Evolutionary conservation across 1,140 invertebrate species (phyloP).

Genomic region (Limonius californicus): DNA sequence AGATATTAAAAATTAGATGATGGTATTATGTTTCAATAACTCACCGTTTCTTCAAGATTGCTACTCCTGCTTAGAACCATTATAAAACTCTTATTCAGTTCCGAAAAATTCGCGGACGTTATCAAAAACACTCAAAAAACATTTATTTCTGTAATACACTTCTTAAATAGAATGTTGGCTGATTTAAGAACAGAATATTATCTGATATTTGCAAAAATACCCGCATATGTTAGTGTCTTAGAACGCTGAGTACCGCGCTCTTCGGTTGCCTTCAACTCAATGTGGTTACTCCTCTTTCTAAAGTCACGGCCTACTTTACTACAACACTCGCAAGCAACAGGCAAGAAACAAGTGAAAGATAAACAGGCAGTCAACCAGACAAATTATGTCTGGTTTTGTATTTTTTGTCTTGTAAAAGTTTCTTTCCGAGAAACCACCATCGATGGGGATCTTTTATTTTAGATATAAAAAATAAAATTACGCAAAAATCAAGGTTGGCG

Average conservation of each 20-base stretch:
- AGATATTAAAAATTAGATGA: too few species aligned
- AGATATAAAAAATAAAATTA: too few species aligned
- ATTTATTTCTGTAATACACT: neutral
- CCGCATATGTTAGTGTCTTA: neutral
- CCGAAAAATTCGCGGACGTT: too few species aligned
- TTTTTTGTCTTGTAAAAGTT: neutral
- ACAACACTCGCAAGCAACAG: conserved; percentile 15
- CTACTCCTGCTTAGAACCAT: conserved; percentile 23
- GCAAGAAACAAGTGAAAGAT: conserved; percentile 20
- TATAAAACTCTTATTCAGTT: too few species aligned
- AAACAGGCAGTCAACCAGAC: neutral
- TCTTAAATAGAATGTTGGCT: neutral
- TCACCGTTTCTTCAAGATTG: conserved; percentile 31
- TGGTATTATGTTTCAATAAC: too few species aligned
- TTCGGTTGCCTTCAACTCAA: conserved; percentile 31
- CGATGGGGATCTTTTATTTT: neutral
- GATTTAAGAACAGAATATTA: too few species aligned
- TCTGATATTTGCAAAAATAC: too few species aligned
- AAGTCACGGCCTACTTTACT: conserved; percentile 28
- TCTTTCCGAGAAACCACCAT: neutral
- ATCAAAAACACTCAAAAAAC: conserved; percentile 2
- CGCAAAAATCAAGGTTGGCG: too few species aligned
- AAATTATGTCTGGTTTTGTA: neutral
- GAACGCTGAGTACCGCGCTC: conserved; percentile 24
- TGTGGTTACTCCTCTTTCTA: conserved; percentile 33